Evolutionary conservation across 2,888 invertebrate species (phyloP), one percentile per base, ranked within the genome.

Genomic region (Tetropium fuscum): DNA sequence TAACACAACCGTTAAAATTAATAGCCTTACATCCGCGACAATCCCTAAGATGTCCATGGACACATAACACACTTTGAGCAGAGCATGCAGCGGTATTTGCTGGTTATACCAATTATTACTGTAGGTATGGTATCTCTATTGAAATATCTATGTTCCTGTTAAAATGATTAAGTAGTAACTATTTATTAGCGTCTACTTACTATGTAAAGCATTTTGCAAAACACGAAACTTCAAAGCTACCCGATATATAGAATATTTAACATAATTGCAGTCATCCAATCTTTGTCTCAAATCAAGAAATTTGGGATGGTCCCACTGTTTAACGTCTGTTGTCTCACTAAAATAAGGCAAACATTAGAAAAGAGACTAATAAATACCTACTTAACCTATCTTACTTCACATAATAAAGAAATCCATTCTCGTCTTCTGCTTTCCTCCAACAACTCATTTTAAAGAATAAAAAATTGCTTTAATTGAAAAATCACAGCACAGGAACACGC

Each of bases 171-270:
- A n/a, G n/a, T n/a, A n/a, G n/a, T n/a, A n/a, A n/a, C n/a, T n/a
- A n/a, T n/a, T n/a, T n/a, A n/a, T n/a, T n/a, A n/a, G n/a, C n/a
- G 53, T 48, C 58, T 53, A 83, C 86, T 82, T 82, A 93, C 93
- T 88, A 78, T 85, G 85, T 25, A 93, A 83, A 67, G 86, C 81
- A 66, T 84, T 85, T 75, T 90, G 89, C 43, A 90, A 76, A 53
- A 86, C 83, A 64, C 86, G 81, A 65, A 90, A 83, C 81, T 94
- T 94, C 63, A 89, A 86, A 10, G 93, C 92, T 60, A 91, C 87
- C 66, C 92, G 85, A 75, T 94, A 93, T 1, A 88, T 88, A 63
- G 89, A 87, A 81, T 92, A 93, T 75, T 89, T 89, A 59, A 93
- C 89, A 43, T 84, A 85, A 74, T 90, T 88, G 71, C 87, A 89